Evolutionary conservation across 2,113 vertebrate genomes (phyloP).

Genomic region (Callospermophilus lateralis): DNA sequence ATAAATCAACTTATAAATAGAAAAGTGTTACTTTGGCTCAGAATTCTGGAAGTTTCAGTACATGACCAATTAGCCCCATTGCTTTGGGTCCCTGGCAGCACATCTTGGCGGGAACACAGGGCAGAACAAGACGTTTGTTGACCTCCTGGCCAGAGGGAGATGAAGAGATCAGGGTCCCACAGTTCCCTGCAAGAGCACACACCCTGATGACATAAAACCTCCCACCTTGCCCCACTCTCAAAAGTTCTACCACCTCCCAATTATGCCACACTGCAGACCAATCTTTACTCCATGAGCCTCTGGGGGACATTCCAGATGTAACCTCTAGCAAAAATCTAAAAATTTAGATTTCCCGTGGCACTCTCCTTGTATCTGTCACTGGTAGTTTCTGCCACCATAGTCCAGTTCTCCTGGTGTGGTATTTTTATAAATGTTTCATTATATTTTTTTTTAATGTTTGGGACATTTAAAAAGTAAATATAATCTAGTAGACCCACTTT

Average conservation of each 20-base stretch:
- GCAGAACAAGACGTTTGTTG: background rate
- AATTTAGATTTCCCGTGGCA: background rate
- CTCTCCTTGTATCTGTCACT: background rate
- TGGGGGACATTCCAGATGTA: background rate
- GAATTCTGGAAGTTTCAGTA: background rate
- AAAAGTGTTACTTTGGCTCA: background rate
- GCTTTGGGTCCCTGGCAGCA: background rate
- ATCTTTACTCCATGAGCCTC: background rate
- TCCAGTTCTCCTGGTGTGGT: background rate
- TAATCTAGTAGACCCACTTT: background rate
- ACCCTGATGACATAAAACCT: background rate
- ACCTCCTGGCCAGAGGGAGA: background rate
- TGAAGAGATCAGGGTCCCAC: background rate
- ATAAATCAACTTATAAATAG: background rate
- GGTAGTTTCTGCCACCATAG: background rate
- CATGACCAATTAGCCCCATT: background rate
- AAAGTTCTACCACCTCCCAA: background rate
- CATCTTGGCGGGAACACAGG: background rate
- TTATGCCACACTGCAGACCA: background rate
- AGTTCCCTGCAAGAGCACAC: background rate
- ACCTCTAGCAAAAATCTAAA: background rate
- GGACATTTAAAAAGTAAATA: constrained; percentile 10
- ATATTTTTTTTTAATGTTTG: background rate
- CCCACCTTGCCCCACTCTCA: background rate
- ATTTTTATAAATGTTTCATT: constrained; percentile 23